Evolutionary conservation across 30 jellyfish, hydroid and myxozoan species (phyloP).

Genomic region (Hydractinia symbiolongicarpus): DNA sequence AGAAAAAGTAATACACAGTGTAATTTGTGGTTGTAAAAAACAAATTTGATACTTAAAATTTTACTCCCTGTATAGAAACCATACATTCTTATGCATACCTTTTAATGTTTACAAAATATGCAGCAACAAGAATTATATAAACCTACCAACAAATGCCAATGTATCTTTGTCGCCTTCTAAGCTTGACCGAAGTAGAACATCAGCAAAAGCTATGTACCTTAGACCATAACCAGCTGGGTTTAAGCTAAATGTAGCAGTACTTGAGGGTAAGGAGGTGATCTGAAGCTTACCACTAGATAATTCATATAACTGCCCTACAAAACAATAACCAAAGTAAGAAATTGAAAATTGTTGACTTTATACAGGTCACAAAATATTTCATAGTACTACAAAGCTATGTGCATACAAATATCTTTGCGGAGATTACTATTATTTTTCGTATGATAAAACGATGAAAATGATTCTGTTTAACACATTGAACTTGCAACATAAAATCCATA

Average conservation of each 20-base stretch:
- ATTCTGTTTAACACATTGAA: too few relatives aligned
- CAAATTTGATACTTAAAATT: too few relatives aligned
- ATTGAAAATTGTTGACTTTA: neutral
- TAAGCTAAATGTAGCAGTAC: neutral
- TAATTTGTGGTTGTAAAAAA: too few relatives aligned
- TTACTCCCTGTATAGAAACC: too few relatives aligned
- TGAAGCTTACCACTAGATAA: neutral
- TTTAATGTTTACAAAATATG: too few relatives aligned
- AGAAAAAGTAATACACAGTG: too few relatives aligned
- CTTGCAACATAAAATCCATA: too few relatives aligned
- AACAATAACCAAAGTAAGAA: neutral
- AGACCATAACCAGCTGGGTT: neutral
- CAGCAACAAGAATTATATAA: neutral
- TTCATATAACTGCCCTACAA: slow-evolving; percentile 4
- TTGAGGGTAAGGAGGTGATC: neutral
- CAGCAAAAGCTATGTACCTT: neutral
- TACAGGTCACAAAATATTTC: neutral
- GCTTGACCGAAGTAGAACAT: neutral
- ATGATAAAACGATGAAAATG: too few relatives aligned
- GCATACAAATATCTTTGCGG: too few relatives aligned
- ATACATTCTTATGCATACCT: too few relatives aligned
- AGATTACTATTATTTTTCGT: too few relatives aligned
- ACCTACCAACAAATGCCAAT: neutral
- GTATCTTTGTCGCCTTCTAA: slow-evolving; percentile 6
- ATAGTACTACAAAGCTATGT: too few relatives aligned